phyloP scores from a whole-genome alignment of 2,113 vertebrate species.

The Campylorhamphus procurvoides region DNA sequence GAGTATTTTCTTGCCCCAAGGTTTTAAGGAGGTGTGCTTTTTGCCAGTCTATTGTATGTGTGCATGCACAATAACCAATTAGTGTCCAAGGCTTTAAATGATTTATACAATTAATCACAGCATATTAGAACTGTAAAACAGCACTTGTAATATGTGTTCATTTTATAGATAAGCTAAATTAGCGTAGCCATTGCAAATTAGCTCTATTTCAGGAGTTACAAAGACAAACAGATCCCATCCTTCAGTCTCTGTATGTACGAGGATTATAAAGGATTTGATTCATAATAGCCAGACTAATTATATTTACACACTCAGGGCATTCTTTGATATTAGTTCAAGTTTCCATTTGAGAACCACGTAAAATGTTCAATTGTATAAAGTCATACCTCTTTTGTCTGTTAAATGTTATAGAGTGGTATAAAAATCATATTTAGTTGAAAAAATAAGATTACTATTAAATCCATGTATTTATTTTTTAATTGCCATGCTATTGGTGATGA shows the following conservation, averaged over 20 bases:
- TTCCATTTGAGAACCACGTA: slow-evolving; percentile 11
- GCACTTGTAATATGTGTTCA: slow-evolving; percentile 28
- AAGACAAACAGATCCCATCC: slow-evolving; percentile 47
- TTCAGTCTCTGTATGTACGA: neutral
- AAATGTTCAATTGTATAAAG: slow-evolving; percentile 27
- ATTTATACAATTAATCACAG: slow-evolving; percentile 62
- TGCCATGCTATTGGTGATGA: neutral
- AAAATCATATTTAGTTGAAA: neutral
- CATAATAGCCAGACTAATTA: slow-evolving; percentile 63
- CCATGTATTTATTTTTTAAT: neutral
- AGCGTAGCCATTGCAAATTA: slow-evolving; percentile 38
- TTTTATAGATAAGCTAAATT: slow-evolving; percentile 71
- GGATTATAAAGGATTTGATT: slow-evolving; percentile 63
- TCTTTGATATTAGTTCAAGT: neutral
- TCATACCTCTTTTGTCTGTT: neutral
- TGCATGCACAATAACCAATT: slow-evolving; percentile 46
- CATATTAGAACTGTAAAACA: slow-evolving; percentile 63
- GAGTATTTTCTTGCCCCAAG: neutral
- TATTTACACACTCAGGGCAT: slow-evolving; percentile 44
- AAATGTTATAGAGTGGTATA: neutral
- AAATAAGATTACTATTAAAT: neutral
- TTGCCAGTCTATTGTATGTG: neutral
- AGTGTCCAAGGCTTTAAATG: slow-evolving; percentile 51
- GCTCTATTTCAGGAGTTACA: slow-evolving; percentile 25
- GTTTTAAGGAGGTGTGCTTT: neutral